Evolutionary conservation across 2,113 vertebrate genomes (phyloP).

Genomic region (Gracilinanus agilis): DNA sequence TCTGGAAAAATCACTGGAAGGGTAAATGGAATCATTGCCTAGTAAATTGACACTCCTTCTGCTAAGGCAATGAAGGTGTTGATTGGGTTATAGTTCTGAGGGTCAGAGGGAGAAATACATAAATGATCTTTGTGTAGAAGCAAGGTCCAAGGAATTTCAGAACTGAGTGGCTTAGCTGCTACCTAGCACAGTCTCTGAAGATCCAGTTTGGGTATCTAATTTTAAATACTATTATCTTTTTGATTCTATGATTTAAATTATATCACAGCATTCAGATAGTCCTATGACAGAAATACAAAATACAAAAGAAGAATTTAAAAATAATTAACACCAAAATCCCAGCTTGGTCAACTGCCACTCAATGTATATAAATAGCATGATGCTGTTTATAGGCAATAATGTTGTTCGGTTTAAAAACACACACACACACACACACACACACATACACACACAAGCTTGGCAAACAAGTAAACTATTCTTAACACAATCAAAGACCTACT

Average conservation of each 20-base stretch:
- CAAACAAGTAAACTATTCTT: background rate
- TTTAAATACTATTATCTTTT: background rate
- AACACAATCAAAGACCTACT: slow-evolving; percentile 26
- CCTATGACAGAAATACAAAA: background rate
- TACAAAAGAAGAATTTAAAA: slow-evolving; percentile 48
- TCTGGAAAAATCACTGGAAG: background rate
- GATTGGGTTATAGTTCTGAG: background rate
- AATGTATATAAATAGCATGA: background rate
- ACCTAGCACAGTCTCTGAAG: background rate
- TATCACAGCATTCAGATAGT: background rate
- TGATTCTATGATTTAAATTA: background rate
- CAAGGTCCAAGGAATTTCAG: background rate
- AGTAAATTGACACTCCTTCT: background rate
- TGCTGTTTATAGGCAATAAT: slow-evolving; percentile 5
- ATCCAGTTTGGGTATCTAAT: background rate
- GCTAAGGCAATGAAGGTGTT: background rate
- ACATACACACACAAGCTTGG: background rate
- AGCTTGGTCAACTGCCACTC: slow-evolving; percentile 1
- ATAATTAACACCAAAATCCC: slow-evolving; percentile 11
- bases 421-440: background rate
- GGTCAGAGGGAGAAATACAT: background rate
- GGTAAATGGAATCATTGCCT: background rate
- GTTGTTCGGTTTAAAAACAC: slow-evolving; percentile 50
- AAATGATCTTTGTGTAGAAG: background rate
- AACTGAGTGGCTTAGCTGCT: background rate